phyloP scores from a whole-genome alignment of 1,140 invertebrate species.

The Sycobia sp. region DNA sequence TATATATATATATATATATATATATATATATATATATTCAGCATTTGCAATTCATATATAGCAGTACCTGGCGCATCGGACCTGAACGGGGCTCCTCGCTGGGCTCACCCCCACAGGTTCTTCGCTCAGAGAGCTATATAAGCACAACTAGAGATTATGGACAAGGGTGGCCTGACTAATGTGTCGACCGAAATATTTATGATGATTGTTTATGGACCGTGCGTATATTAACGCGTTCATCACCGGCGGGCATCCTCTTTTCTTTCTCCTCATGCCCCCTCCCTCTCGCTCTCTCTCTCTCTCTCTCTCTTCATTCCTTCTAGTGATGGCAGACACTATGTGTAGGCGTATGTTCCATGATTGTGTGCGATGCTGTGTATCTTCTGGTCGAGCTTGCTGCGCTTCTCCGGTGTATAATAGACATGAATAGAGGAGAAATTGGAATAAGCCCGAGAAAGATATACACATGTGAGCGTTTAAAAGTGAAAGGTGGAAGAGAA shows the following conservation, averaged over 20 bases:
- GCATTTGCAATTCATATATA: no score
- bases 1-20: no score
- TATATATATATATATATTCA: no score
- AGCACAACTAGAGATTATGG: no score
- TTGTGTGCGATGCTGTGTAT: background rate
- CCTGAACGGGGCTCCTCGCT: no score
- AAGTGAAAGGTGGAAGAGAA: constrained; percentile 12
- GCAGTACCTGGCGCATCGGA: no score
- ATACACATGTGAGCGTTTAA: constrained; percentile 7
- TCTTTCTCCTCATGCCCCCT: constrained; percentile 32
- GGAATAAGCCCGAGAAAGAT: background rate
- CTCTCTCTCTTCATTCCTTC: constrained; percentile 5
- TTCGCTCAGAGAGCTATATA: no score
- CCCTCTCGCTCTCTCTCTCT: constrained; percentile 40
- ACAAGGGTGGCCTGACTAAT: constrained; percentile 51
- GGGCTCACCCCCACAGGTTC: no score
- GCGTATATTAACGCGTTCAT: constrained; percentile 58
- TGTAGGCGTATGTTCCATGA: no score
- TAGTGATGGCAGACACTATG: no score
- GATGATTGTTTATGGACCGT: constrained; percentile 59
- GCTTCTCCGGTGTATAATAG: no score
- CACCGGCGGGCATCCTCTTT: constrained; percentile 26
- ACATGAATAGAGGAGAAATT: constrained; percentile 8
- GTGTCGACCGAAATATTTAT: constrained; percentile 60
- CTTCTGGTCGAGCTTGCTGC: no score